A percentile compares a stretch with the other conserved stretches of the same genome.
These are phyloP conservation scores for Rhadina sibilatrix DNA, from an alignment of 2,113 vertebrate species.

Conservation along the genomic window DNA sequence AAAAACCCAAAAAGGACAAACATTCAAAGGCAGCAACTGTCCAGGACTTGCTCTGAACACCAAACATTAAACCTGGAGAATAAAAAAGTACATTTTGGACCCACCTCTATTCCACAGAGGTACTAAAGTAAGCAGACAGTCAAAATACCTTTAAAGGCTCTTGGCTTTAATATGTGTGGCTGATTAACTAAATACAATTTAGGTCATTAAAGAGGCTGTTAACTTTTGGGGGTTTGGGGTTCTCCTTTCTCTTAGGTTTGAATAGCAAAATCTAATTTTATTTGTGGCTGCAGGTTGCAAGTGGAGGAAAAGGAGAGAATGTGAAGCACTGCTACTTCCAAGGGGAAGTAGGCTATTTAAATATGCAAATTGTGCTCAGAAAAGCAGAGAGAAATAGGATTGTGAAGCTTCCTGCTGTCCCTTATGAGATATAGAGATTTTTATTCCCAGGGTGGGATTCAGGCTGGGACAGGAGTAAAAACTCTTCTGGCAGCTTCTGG, in stretches of 20 bases:
- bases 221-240: neutral
- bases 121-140: neutral
- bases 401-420: neutral
- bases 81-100: neutral
- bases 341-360: neutral
- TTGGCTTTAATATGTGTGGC: neutral
- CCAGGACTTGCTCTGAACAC: neutral
- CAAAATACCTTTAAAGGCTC: neutral
- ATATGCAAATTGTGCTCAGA: neutral
- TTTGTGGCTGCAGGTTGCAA: neutral
- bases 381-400: neutral
- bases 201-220: neutral
- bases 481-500: neutral
- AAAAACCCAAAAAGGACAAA: neutral
- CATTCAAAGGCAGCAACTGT: neutral
- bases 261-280: neutral
- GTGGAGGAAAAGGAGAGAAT: neutral
- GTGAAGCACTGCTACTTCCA: neutral
- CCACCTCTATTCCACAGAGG: neutral
- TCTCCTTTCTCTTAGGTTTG: neutral
- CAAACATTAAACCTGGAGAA: neutral
- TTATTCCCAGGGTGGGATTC: neutral
- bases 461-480: neutral
- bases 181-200: neutral
- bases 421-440: neutral